These are phyloP conservation scores for Villa cingulata DNA, from an alignment of 2,888 invertebrate genomes.

Conservation along the genomic window DNA sequence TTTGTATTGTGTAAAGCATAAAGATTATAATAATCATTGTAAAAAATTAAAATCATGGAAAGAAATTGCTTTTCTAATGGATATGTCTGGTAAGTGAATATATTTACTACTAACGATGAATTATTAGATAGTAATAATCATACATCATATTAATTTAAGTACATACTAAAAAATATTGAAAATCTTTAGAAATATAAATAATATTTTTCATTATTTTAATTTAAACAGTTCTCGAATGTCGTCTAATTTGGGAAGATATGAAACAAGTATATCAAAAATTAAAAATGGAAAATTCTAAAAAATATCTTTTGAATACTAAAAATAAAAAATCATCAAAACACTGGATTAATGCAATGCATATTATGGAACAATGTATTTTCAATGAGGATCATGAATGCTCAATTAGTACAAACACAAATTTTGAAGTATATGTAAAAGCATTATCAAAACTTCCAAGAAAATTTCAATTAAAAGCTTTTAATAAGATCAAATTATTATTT, in stretches of 20 bases:
- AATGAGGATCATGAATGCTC: neutral
- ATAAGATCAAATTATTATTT: too few relatives aligned
- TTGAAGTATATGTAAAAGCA: neutral
- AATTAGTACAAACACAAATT: too few relatives aligned
- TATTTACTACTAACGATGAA: too few relatives aligned
- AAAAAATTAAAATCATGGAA: neutral
- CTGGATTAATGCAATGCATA: neutral
- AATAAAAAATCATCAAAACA: neutral
- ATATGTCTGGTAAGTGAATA: neutral
- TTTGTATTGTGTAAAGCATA: neutral
- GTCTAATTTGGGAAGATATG: neutral
- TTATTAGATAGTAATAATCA: too few relatives aligned
- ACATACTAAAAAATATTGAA: too few relatives aligned
- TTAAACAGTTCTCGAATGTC: too few relatives aligned
- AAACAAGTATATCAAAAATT: too few relatives aligned
- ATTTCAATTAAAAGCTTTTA: neutral
- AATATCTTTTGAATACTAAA: neutral
- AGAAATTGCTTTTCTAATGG: neutral
- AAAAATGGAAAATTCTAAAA: too few relatives aligned
- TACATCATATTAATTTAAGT: too few relatives aligned
- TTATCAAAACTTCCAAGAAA: neutral
- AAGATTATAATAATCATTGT: neutral
- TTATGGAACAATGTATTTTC: neutral
- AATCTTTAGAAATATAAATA: too few relatives aligned
- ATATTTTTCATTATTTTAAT: too few relatives aligned